Percentiles rank a stretch among this genome's conserved stretches.
phyloP scores from a whole-genome alignment of 2,113 vertebrate genomes.

The Alligator sinensis region DNA sequence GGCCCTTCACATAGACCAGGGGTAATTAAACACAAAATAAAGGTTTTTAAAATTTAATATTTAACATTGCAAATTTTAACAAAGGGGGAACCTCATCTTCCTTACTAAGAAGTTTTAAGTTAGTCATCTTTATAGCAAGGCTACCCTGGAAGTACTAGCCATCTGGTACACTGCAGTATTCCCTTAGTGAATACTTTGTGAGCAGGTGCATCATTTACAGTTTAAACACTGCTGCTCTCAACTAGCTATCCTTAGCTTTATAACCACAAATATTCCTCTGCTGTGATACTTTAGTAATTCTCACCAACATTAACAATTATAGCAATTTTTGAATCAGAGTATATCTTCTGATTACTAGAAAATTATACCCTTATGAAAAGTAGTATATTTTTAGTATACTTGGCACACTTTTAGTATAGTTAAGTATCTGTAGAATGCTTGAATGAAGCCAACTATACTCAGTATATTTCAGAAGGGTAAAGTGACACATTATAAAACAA shows the following conservation, averaged over 20 bases:
- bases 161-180: not conserved
- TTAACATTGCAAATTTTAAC: not conserved
- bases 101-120: not conserved
- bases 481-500: slow-evolving; percentile 70
- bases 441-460: slow-evolving; percentile 73
- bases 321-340: slow-evolving; percentile 68
- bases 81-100: slow-evolving; percentile 4
- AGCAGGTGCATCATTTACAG: slow-evolving; percentile 17
- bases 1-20: not conserved
- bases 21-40: not conserved
- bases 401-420: slow-evolving; percentile 57
- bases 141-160: slow-evolving; percentile 6
- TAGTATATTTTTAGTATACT: slow-evolving; percentile 74
- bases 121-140: not conserved
- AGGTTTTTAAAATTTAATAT: slow-evolving; percentile 17
- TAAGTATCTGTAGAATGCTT: slow-evolving; percentile 72
- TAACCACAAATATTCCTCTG: slow-evolving; percentile 21
- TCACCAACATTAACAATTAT: slow-evolving; percentile 60
- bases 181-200: not conserved
- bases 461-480: slow-evolving; percentile 59
- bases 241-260: slow-evolving; percentile 18
- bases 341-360: slow-evolving; percentile 69
- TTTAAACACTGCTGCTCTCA: slow-evolving; percentile 36
- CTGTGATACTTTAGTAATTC: slow-evolving; percentile 36
- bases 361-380: slow-evolving; percentile 70